Percentiles rank a stretch among this genome's conserved stretches.
These are phyloP conservation scores for Papilio aristodemus DNA, from an alignment of 1,140 invertebrate species.

Conservation along the genomic window DNA sequence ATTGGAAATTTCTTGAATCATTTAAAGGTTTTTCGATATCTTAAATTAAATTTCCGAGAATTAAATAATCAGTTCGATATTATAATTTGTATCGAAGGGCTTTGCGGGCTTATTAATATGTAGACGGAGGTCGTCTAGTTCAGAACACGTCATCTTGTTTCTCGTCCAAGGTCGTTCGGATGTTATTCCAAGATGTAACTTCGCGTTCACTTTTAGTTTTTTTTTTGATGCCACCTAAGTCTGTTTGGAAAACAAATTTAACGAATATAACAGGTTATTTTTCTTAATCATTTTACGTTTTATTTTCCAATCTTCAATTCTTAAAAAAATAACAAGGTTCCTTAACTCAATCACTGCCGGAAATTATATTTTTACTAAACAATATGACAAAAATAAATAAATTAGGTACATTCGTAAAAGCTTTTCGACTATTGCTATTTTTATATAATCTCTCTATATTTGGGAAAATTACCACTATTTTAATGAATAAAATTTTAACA, in stretches of 20 bases:
- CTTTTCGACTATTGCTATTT: no score
- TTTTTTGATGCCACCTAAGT: background rate
- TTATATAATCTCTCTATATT: no score
- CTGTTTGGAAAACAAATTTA: background rate
- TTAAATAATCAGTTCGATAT: background rate
- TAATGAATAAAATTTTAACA: no score
- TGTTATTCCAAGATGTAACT: slow-evolving; percentile 16
- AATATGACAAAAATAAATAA: no score
- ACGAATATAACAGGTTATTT: background rate
- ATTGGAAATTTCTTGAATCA: background rate
- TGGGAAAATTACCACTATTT: no score
- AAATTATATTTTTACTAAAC: no score
- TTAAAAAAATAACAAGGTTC: no score
- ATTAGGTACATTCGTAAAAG: no score
- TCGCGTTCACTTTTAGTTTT: background rate
- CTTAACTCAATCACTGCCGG: no score
- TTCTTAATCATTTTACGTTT: background rate
- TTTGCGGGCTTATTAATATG: background rate
- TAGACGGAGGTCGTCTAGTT: slow-evolving; percentile 17
- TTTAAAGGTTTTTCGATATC: background rate
- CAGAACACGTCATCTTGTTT: slow-evolving; percentile 11
- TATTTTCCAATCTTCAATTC: background rate
- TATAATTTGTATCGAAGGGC: slow-evolving; percentile 13
- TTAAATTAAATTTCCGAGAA: background rate
- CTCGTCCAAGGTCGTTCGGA: slow-evolving; percentile 13